These are phyloP conservation scores for Vulpes lagopus DNA, from an alignment of 2,113 vertebrate genomes.

Conservation along the genomic window DNA sequence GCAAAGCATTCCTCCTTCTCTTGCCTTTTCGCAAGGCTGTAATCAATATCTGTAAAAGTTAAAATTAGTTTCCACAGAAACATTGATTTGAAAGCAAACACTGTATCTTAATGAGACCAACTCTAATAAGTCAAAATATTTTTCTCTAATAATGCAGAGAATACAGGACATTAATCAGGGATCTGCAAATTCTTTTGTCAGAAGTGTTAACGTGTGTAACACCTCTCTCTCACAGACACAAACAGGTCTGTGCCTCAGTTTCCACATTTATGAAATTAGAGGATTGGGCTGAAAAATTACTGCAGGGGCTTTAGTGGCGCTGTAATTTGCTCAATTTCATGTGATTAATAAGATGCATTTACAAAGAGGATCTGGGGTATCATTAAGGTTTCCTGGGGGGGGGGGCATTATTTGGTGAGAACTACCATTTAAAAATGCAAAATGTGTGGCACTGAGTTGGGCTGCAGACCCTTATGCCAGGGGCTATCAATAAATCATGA, in stretches of 20 bases:
- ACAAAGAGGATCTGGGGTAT: neutral
- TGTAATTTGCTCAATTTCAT: neutral
- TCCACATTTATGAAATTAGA: conserved; percentile 45
- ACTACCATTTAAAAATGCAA: neutral
- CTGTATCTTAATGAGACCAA: conserved; percentile 47
- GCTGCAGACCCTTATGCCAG: conserved; percentile 6
- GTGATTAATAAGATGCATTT: neutral
- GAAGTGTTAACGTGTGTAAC: neutral
- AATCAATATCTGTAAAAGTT: conserved; percentile 72
- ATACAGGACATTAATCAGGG: neutral
- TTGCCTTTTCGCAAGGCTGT: conserved; percentile 51
- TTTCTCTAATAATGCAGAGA: neutral
- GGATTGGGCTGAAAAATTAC: neutral
- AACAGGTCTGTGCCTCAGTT: conserved; percentile 72
- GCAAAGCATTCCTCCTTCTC: conserved; percentile 56
- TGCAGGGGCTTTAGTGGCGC: neutral
- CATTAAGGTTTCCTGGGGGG: neutral
- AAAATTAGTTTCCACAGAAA: conserved; percentile 79
- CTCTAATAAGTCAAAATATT: conserved; percentile 63
- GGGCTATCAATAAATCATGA: neutral
- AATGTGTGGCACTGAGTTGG: neutral
- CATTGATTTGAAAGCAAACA: conserved; percentile 64
- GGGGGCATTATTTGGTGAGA: conserved; percentile 7
- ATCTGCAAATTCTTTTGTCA: neutral
- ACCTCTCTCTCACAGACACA: neutral